Conservation (phyloP, 2,888 invertebrate genomes). For the Allygus modestus region DNA sequence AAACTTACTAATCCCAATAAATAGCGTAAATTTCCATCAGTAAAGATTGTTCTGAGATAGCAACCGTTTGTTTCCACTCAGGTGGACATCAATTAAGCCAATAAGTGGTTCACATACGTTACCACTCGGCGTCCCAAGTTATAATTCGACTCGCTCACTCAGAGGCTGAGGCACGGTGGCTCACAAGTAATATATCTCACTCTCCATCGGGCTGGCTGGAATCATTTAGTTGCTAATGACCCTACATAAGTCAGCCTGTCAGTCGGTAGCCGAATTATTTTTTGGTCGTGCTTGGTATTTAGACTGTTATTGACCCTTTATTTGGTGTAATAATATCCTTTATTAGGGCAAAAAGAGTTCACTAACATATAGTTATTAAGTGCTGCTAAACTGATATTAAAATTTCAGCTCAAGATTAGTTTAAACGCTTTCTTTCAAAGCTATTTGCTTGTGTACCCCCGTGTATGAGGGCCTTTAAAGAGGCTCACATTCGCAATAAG, state of each 20-base stretch:
- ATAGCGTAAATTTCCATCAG: background rate
- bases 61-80: background rate
- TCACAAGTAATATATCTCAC: slow-evolving; percentile 18
- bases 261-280: background rate
- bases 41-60: background rate
- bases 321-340: too few relatives aligned
- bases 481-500: too few relatives aligned
- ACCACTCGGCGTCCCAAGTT: background rate
- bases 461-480: too few relatives aligned
- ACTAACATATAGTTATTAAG: too few relatives aligned
- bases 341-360: too few relatives aligned
- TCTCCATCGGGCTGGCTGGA: slow-evolving; percentile 12
- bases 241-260: slow-evolving; percentile 16
- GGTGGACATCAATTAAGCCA: slow-evolving; percentile 20
- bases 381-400: too few relatives aligned
- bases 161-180: slow-evolving; percentile 12
- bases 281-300: background rate
- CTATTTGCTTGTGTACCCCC: too few relatives aligned
- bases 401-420: too few relatives aligned
- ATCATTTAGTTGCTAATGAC: slow-evolving; percentile 54
- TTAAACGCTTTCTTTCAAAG: too few relatives aligned
- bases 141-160: slow-evolving; percentile 8
- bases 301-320: background rate
- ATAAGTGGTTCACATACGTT: slow-evolving; percentile 10
- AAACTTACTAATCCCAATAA: too few relatives aligned